Conservation (phyloP, 2,797 vertebrate species). For the Hylomyscus alleni region DNA sequence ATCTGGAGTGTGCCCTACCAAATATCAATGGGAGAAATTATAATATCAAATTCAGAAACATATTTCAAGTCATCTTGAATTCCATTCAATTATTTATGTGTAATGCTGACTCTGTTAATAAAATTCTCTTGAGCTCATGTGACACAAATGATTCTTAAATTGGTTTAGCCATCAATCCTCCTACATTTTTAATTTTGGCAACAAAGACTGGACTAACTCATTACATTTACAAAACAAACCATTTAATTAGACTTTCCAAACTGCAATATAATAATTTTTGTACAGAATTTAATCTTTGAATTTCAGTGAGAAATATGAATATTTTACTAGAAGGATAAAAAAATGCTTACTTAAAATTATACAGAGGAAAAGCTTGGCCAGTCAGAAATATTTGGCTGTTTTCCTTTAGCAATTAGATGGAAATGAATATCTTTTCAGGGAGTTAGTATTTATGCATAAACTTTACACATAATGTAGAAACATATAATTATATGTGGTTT, state of each 20-base stretch:
- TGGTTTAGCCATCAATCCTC: constrained; percentile 48
- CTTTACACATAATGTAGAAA: not conserved
- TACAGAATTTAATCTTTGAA: constrained; percentile 68
- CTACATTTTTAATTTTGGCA: constrained; percentile 72
- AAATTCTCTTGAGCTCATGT: not conserved
- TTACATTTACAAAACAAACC: constrained; percentile 73
- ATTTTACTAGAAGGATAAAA: constrained; percentile 72
- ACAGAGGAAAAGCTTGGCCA: not conserved
- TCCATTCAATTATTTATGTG: constrained; percentile 32
- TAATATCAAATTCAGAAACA: constrained; percentile 59
- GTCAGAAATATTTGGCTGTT: constrained; percentile 11
- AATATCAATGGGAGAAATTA: constrained; percentile 1
- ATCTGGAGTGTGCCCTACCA: not conserved
- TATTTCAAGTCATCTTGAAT: constrained; percentile 52
- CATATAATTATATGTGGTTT: not conserved
- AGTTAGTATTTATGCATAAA: not conserved
- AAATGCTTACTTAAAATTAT: constrained; percentile 66
- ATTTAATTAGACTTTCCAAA: constrained; percentile 76
- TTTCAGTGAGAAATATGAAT: constrained; percentile 71
- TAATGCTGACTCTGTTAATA: not conserved
- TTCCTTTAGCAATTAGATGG: constrained; percentile 20
- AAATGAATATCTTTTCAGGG: constrained; percentile 7
- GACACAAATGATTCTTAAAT: constrained; percentile 53
- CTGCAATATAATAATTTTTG: constrained; percentile 54
- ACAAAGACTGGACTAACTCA: constrained; percentile 58